phyloP scores from a whole-genome alignment of 2,888 invertebrate species.

The Slavum lentiscoides region DNA sequence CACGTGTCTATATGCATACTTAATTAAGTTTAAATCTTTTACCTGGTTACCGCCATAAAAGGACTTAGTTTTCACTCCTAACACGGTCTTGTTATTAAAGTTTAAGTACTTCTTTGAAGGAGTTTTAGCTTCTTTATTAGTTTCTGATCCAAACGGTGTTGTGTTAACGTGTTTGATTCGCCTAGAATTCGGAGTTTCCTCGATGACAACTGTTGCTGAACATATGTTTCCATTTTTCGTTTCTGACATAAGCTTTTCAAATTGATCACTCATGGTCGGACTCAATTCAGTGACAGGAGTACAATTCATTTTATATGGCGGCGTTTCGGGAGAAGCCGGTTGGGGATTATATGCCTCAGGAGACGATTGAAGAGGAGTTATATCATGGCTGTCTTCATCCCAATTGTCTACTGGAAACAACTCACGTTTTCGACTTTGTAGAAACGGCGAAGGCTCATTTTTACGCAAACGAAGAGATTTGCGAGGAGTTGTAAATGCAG shows the following conservation, averaged over 20 bases:
- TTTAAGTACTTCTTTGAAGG: slow-evolving; percentile 18
- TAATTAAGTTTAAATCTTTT: background rate
- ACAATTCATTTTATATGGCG: slow-evolving; percentile 15
- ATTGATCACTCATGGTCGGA: slow-evolving; percentile 47
- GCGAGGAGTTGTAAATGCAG: slow-evolving; percentile 39
- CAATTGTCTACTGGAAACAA: slow-evolving; percentile 46
- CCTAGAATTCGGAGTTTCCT: slow-evolving; percentile 44
- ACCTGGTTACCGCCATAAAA: slow-evolving; percentile 47
- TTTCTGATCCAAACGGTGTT: slow-evolving; percentile 43
- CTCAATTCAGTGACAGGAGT: slow-evolving; percentile 47
- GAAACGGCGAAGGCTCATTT: slow-evolving; percentile 57
- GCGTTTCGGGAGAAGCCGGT: slow-evolving; percentile 11
- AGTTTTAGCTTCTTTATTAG: slow-evolving; percentile 42
- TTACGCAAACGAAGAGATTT: slow-evolving; percentile 44
- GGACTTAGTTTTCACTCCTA: slow-evolving; percentile 23
- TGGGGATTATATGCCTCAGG: slow-evolving; percentile 22
- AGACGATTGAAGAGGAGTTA: slow-evolving; percentile 33
- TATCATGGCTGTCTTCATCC: slow-evolving; percentile 49
- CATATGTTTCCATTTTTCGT: slow-evolving; percentile 23
- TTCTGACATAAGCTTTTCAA: slow-evolving; percentile 47
- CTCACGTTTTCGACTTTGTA: slow-evolving; percentile 38
- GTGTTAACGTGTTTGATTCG: slow-evolving; percentile 30
- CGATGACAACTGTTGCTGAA: slow-evolving; percentile 41
- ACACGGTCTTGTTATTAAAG: slow-evolving; percentile 5
- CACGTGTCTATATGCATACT: no score